Conservation (phyloP, 1,140 invertebrate genomes). For the Drosophila virilis region DNA sequence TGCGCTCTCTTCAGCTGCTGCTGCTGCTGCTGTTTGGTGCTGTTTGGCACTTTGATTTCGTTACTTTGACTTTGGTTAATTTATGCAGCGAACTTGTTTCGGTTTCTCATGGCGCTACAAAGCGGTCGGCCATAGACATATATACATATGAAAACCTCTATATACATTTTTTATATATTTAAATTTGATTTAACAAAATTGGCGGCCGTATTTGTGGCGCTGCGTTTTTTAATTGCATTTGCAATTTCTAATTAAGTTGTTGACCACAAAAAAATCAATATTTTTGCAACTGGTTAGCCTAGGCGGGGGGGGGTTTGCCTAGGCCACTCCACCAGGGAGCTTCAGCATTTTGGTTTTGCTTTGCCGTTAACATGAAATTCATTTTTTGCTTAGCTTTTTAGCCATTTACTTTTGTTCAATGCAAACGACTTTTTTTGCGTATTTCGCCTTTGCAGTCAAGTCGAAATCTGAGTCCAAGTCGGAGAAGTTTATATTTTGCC, state of each 20-base stretch:
- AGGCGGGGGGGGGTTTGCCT: too few relatives aligned
- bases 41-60: conserved; percentile 54
- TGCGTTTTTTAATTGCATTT: conserved; percentile 72
- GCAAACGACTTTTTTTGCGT: conserved; percentile 69
- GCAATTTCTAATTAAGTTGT: conserved; percentile 79
- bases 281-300: conserved; percentile 56
- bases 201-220: conserved; percentile 36
- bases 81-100: conserved; percentile 80
- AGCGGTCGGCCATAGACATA: conserved; percentile 30
- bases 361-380: conserved; percentile 66
- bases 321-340: neutral
- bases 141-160: conserved; percentile 4
- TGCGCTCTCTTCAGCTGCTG: conserved; percentile 25
- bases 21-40: conserved; percentile 11
- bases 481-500: conserved; percentile 48
- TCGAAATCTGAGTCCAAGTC: conserved; percentile 3
- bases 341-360: conserved; percentile 48
- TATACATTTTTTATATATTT: conserved; percentile 32
- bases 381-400: conserved; percentile 52
- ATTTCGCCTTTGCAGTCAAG: conserved; percentile 26
- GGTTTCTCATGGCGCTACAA: conserved; percentile 48
- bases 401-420: conserved; percentile 67
- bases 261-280: conserved; percentile 45
- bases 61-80: conserved; percentile 61
- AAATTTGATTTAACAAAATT: conserved; percentile 64